Base-by-base conservation (phyloP, 2,113 vertebrate genomes). In the Pygoscelis antarcticus region DNA sequence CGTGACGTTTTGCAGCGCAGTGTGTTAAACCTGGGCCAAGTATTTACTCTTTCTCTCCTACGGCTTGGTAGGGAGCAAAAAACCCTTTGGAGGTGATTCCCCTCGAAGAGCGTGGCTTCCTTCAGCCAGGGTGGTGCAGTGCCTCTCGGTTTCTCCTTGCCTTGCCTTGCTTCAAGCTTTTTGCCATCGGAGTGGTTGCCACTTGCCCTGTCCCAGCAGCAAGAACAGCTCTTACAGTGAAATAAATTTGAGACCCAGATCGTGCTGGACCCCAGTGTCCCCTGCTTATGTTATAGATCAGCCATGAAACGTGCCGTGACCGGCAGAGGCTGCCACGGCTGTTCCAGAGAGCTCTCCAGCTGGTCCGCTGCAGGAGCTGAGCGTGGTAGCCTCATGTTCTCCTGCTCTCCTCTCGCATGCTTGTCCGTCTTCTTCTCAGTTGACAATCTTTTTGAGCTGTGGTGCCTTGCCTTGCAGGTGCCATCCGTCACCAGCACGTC, bases 381-480 rank as follows among this genome's bases (percentile, higher is more conserved):
- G 64, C 27, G 0, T 5, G 1, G 36, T 21, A 16, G 38, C 61
- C 38, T 0, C 13, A 9, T 1, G 0, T 29, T 16, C 26, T 68
- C 10, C 42, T 17, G 0, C 16, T 30, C 49, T 66, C 47, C 62
- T 25, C 26, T 14, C 2, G 2, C 19, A 0, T 9, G 4, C 19
- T 47, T 32, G 17, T 17, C n/a, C 7, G 0, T 5, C 3, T 9
- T 22, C 69, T 2, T 15, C 32, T 72, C 90, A 1, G 0, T 1
- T 1, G n/a, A 8, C 62, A 38, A 1, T 16, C 74, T 4, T 69
- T 77, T 42, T 71, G 26, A 93, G 87, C 80, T 87, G 29, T 91
- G 57, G 4, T 34, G 20, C 62, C 15, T 94, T 92, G 16, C 79
- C 58, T 97, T 97, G 61, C 93, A 98, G 98, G 97, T 97, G 34